Base-by-base conservation (phyloP, 2,888 invertebrate genomes). In the Ormyrus thymus region DNA sequence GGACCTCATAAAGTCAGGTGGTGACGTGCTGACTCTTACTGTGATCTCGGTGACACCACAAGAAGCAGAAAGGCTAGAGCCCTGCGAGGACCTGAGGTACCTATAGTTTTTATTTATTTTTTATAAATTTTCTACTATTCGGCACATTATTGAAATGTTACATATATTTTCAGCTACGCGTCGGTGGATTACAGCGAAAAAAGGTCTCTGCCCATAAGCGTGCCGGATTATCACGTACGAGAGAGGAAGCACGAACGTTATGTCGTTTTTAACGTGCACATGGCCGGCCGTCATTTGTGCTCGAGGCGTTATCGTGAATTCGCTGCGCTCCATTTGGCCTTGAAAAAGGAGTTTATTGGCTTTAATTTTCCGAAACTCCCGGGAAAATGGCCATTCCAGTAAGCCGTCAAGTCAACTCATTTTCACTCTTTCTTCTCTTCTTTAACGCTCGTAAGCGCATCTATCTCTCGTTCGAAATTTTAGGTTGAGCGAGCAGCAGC, bases 1-100 rank as follows among this genome's bases (percentile, higher is more conserved):
- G 62, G 99, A 99, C 91, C 93, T 99, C 85, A 99, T 99, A 87
- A 99, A 99, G 91, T 98, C 98, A 11, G 99, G 99, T 3, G 99
- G 99, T 15, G 99, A 99, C 91, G 96, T 96, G 83, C 93, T 99
- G 83, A 97, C 97, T 45, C 93, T 99, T 76, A 98, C 98, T 80
- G 99, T 98, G 82, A 97, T 98, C 87, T 98, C 98, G 81, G 98
- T 98, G 80, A 97, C 97, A 84, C 96, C 95, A 83, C 95, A 97
- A 92, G 97, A 97, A 90, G 91, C 91, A 2, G 91, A 91, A 79
- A 86, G 91, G 82, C 82, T 91, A 75, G 91, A 91, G 79, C 91
- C 91, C 4, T 89, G 87, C 77, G 90, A 90, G 68, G 90, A 90
- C 76, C 82, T 89, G 69, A 90, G 89, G 90, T 90, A 82, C 45